Evolutionary conservation across 2,113 vertebrate genomes (phyloP), one percentile per base, ranked within the genome.

Genomic region (Fukomys damarensis): DNA sequence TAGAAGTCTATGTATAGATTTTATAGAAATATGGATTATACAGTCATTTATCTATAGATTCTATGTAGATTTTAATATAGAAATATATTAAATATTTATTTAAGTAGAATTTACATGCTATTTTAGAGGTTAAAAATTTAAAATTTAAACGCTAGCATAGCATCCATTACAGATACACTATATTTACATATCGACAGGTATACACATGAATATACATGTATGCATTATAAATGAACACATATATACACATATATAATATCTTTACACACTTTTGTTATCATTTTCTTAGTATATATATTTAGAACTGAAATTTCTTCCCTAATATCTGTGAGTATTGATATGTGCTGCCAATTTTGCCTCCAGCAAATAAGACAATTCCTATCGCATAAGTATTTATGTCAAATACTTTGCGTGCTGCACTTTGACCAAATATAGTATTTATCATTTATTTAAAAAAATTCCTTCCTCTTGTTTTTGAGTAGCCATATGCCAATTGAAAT

Each of bases 211-310:
- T 46, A 72, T 72, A n/a, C n/a, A n/a, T n/a, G n/a, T n/a, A n/a
- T n/a, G n/a, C n/a, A n/a, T n/a, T 81, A 59, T 66, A 28, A 19
- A 49, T 16, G 28, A 65, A 49, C 28, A 54, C 6, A 52, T 49
- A 5, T 0, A 49, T 32, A 35, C 30, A 52, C 2, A 84, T 4
- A 79, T 5, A 46, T 17, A 41, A 35, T 49, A 74, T 20, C 17
- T 89, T 49, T 41, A 49, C 10, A 56, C 41, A 30, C 58, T 86
- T 63, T 95, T 93, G 61, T 13, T 66, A 13, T 66, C 87, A 92
- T 68, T 89, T 93, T 83, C 32, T 65, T 85, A 72, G 28, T 52
- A 46, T 85, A 43, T 12, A 84, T 56, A 85, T 49, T 86, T 94
- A 91, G 54, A 88, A 72, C 22, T 59, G 17, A 32, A 79, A 41